Evolutionary conservation across 2,888 invertebrate species (phyloP).

Genomic region (Romanomermis culicivorax): DNA sequence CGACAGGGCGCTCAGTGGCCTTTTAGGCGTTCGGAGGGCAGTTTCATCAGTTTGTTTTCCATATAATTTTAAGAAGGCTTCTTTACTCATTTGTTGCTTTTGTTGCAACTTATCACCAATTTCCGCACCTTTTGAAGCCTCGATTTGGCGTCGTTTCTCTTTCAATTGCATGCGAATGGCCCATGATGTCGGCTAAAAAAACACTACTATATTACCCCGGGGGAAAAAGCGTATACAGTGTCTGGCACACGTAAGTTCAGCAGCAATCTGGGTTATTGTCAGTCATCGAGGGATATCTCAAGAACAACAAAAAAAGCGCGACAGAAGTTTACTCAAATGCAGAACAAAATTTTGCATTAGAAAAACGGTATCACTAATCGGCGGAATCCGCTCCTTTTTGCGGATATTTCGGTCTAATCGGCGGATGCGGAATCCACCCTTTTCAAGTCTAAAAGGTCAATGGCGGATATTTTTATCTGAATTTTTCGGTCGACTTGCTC

Average conservation of each 20-base stretch:
- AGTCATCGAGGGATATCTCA: background rate
- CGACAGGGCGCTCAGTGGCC: background rate
- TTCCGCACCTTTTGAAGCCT: slow-evolving; percentile 1
- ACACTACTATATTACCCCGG: background rate
- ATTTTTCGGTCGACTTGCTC: too few species aligned
- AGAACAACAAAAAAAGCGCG: too few species aligned
- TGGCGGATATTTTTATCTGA: too few species aligned
- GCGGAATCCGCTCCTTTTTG: too few species aligned
- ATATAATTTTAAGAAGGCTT: slow-evolving; percentile 10
- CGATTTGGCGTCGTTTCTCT: slow-evolving; percentile 20
- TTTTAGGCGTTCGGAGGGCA: too few species aligned
- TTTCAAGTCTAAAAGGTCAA: too few species aligned
- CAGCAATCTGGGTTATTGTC: too few species aligned
- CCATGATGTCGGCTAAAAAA: background rate
- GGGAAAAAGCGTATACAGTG: background rate
- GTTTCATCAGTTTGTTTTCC: background rate
- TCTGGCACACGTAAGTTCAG: background rate
- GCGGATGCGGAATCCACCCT: too few species aligned
- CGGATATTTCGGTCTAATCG: too few species aligned
- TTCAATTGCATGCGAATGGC: slow-evolving; percentile 21
- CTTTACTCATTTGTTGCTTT: slow-evolving; percentile 20
- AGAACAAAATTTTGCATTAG: too few species aligned
- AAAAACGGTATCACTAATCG: too few species aligned
- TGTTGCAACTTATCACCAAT: background rate
- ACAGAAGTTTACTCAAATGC: too few species aligned